These are phyloP conservation scores for Gallinago jamesoni DNA, from an alignment of 2,113 vertebrate species.

Conservation along the genomic window DNA sequence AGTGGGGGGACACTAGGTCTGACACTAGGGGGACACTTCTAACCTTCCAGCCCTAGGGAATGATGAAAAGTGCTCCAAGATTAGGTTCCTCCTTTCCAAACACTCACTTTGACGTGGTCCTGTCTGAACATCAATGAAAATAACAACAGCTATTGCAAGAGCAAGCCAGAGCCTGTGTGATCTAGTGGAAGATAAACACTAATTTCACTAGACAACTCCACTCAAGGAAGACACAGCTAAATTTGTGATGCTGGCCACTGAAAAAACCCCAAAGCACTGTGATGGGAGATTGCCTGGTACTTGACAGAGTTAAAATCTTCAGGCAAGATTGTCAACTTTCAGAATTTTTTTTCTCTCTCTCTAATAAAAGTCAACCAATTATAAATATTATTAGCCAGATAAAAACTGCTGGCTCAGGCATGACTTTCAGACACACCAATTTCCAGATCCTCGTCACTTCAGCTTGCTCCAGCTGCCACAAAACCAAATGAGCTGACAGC, in stretches of 20 bases:
- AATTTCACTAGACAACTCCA: background rate
- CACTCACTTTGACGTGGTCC: rapidly evolving
- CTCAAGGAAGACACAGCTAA: background rate
- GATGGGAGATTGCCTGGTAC: background rate
- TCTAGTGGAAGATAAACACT: background rate
- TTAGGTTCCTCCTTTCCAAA: background rate
- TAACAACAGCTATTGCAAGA: background rate
- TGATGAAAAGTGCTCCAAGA: background rate
- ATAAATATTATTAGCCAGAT: slow-evolving; percentile 13
- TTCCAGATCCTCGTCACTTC: background rate
- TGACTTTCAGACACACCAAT: background rate
- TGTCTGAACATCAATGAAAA: background rate
- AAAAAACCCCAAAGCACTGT: background rate
- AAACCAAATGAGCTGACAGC: slow-evolving; percentile 13
- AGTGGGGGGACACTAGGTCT: no score
- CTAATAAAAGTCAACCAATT: background rate
- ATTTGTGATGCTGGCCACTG: background rate
- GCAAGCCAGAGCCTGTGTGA: background rate
- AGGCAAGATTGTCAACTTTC: background rate
- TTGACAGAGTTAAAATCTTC: background rate
- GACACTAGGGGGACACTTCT: background rate
- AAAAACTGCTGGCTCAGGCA: slow-evolving; percentile 10
- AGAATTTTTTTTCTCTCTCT: background rate
- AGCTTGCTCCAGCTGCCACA: slow-evolving; percentile 21
- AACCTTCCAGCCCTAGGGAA: background rate